These are phyloP conservation scores for Nesoenas mayeri DNA, from an alignment of 2,113 vertebrate genomes.

Conservation along the genomic window DNA sequence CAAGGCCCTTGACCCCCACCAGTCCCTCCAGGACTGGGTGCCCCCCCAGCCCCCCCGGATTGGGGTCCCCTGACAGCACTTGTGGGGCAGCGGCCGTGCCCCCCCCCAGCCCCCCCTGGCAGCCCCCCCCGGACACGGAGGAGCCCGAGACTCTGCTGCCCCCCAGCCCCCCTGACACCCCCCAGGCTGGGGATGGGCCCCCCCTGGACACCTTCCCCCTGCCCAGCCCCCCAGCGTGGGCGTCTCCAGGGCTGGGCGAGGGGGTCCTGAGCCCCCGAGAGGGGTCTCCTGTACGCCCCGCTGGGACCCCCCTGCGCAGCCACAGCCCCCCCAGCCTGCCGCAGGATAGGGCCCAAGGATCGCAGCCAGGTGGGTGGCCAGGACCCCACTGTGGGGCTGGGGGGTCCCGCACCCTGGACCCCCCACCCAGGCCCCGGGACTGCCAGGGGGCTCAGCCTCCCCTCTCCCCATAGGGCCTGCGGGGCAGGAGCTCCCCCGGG, in stretches of 20 bases:
- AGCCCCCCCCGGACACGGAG: conserved; percentile 6
- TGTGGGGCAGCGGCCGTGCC: not conserved
- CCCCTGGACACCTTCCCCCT: not conserved
- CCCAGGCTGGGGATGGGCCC: not conserved
- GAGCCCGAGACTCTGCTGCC: not conserved
- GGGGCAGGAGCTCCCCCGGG: not conserved
- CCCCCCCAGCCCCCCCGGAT: not conserved
- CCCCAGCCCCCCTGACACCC: not conserved
- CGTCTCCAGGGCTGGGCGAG: not conserved
- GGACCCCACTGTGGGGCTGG: not conserved
- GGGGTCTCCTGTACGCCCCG: not conserved
- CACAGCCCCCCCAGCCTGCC: not conserved
- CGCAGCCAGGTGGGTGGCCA: not conserved
- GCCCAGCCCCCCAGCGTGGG: not conserved
- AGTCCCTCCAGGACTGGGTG: not conserved
- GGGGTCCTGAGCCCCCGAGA: not conserved
- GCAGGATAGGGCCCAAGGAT: not conserved
- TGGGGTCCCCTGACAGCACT: not conserved
- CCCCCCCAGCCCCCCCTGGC: conserved; percentile 25
- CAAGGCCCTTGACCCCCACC: not conserved
- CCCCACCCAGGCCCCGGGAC: not conserved
- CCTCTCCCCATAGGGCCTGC: not conserved
- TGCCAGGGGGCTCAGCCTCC: not conserved
- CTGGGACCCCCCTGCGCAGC: not conserved
- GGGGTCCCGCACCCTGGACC: not conserved